Evolutionary conservation across 2,888 invertebrate species (phyloP), one percentile per base, ranked within the genome.

Genomic region (Baccha elongata): DNA sequence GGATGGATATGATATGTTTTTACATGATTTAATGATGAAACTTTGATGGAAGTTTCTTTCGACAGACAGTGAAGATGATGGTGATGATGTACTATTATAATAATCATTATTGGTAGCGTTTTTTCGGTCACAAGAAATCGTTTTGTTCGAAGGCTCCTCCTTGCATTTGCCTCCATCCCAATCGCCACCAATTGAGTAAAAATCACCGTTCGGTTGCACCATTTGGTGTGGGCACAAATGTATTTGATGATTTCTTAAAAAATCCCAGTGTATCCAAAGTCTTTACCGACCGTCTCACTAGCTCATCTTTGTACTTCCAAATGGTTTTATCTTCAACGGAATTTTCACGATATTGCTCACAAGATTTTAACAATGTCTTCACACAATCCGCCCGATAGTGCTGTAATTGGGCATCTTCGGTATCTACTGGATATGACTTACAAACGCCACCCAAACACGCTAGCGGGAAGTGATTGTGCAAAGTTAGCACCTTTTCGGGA

Each of bases 351-450:
- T 95, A 96, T 88, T 96, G 95, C 67, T 94, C 93, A 91, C 97
- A 98, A 44, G 93, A 92, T 91, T 97, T 96, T 91, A 95, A 95
- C 85, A 97, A 92, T 71, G 96, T 95, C 86, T 94, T 94, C 6
- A 97, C 97, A 91, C 98, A 98, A 91, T 97, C 97, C 26, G 96
- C 96, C 76, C 98, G 93, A 91, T 98, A 98, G 91, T 98, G 98
- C 90, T 98, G 97, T 87, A 98, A 92, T 85, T 98, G 96, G 15
- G 98, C 98, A 88, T 95, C 94, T 37, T 92, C 92, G 21, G 95
- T 95, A 85, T 96, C 95, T 85, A 98, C 94, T 69, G 96, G 93
- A 91, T 95, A 97, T 50, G 96, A 96, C 64, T 96, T 96, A 91
- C 97, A 97, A 6, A 94, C 93, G 46, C 95, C 95, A 50, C 96